Base-by-base conservation (phyloP, 2,113 vertebrate genomes). In the Albula glossodonta region DNA sequence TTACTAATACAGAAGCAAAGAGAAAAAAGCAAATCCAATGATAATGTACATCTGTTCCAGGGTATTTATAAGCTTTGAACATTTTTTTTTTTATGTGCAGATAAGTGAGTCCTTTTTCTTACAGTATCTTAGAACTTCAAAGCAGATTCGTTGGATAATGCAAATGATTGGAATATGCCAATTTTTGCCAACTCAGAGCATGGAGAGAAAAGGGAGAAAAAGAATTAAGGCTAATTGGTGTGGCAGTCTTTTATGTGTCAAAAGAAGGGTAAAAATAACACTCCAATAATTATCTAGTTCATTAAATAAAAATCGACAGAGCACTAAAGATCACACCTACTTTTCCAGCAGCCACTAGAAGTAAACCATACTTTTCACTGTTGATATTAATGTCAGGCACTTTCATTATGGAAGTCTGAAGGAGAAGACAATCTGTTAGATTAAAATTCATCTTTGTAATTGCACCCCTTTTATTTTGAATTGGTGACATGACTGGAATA, bases 41-140 rank as follows among this genome's bases (percentile, higher is more conserved):
- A 99, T 98, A 99, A 98, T 98, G 96, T 98, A 97, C 97, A 99
- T 99, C 97, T 99, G 97, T 98, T 98, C 97, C 97, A 97, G 95
- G 95, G 96, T 97, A 97, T 99, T 98, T 98, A 97, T 97, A 96
- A 95, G 97, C 97, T 99, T 99, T 99, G 97, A 98, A 98, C 94
- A 96, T 96, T 97, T 98, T 41, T 41, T 41, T 41, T 97, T 97
- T 97, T 91, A 92, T 93, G 92, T 86, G 95, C 93, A 97, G 96
- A 97, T 98, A 97, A 98, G 97, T 97, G 96, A 96, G 94, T 96
- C 95, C 95, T 97, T 93, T 97, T 97, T 97, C 96, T 97, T 96
- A 96, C 96, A 96, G 96, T 97, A 97, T 98, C 97, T 97, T 96
- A 95, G 93, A 96, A 98, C 97, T 99, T 99, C 97, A 99, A 99